A percentile compares a stretch with the other conserved stretches of the same genome.
Evolutionary conservation across 2,888 invertebrate species (phyloP).

Genomic region (Hesperia comma): DNA sequence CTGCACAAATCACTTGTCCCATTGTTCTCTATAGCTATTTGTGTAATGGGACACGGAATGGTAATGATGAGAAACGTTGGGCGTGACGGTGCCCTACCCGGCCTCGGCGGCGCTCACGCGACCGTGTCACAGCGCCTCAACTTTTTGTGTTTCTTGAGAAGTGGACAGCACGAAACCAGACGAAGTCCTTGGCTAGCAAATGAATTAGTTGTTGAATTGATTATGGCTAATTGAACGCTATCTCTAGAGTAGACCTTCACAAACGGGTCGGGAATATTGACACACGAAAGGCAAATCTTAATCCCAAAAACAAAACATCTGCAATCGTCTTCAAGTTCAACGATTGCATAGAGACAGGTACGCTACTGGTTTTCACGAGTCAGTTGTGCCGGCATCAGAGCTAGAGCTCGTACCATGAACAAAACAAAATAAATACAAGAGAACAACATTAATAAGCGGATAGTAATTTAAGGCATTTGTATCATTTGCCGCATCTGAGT

Average conservation of each 20-base stretch:
- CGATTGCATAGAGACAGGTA: too few species aligned
- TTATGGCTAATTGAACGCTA: background rate
- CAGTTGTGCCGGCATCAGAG: too few species aligned
- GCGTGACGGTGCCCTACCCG: conserved; percentile 31
- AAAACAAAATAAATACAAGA: too few species aligned
- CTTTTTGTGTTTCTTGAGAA: conserved; percentile 33
- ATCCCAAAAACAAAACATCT: too few species aligned
- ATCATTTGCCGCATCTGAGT: too few species aligned
- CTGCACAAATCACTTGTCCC: conserved; percentile 31
- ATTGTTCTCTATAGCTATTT: conserved; percentile 35
- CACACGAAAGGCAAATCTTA: too few species aligned
- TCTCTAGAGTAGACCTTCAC: background rate
- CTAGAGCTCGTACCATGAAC: too few species aligned
- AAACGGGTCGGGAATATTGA: background rate
- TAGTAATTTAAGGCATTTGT: too few species aligned
- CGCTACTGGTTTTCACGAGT: too few species aligned
- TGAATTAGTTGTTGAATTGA: conserved; percentile 8
- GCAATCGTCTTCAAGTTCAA: too few species aligned
- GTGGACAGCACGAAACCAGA: conserved; percentile 17
- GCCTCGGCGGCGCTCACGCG: conserved; percentile 29
- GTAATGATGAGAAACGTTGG: conserved; percentile 33
- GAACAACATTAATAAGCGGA: too few species aligned
- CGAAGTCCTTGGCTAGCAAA: background rate
- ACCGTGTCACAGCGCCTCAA: conserved; percentile 21
- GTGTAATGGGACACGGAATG: conserved; percentile 34